A percentile compares a stretch with the other conserved stretches of the same genome.
phyloP scores from a whole-genome alignment of 2,888 invertebrate genomes.

The Prionchulus punctatus region DNA sequence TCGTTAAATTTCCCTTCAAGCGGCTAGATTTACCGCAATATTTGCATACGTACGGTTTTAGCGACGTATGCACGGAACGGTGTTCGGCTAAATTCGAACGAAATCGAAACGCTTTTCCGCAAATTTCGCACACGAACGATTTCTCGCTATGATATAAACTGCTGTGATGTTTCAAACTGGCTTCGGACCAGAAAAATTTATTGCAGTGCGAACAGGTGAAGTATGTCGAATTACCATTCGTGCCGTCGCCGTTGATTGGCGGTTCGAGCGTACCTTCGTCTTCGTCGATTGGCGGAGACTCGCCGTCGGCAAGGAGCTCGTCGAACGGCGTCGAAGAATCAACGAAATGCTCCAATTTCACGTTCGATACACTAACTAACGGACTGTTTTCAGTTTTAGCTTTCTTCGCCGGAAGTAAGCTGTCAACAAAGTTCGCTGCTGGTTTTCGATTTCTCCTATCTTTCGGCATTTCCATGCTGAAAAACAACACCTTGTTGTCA shows the following conservation, averaged over 20 bases:
- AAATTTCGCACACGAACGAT: slow-evolving; percentile 31
- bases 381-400: not conserved
- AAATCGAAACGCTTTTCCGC: slow-evolving; percentile 32
- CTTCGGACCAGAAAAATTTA: slow-evolving; percentile 21
- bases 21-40: slow-evolving; percentile 25
- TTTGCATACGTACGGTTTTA: slow-evolving; percentile 31
- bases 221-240: not conserved
- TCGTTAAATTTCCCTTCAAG: slow-evolving; percentile 27
- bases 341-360: not conserved
- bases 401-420: too few relatives aligned
- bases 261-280: not conserved
- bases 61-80: slow-evolving; percentile 30
- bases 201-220: slow-evolving; percentile 18
- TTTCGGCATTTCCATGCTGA: too few relatives aligned
- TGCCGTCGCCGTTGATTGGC: not conserved
- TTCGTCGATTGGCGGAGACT: not conserved
- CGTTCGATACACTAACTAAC: not conserved
- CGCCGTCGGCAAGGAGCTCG: not conserved
- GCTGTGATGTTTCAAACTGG: slow-evolving; percentile 23
- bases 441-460: too few relatives aligned
- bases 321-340: not conserved
- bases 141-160: slow-evolving; percentile 28
- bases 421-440: too few relatives aligned
- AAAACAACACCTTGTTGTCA: too few relatives aligned
- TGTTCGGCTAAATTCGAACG: slow-evolving; percentile 32